Evolutionary conservation across 2,113 vertebrate species (phyloP).

Genomic region (Pteronura brasiliensis): DNA sequence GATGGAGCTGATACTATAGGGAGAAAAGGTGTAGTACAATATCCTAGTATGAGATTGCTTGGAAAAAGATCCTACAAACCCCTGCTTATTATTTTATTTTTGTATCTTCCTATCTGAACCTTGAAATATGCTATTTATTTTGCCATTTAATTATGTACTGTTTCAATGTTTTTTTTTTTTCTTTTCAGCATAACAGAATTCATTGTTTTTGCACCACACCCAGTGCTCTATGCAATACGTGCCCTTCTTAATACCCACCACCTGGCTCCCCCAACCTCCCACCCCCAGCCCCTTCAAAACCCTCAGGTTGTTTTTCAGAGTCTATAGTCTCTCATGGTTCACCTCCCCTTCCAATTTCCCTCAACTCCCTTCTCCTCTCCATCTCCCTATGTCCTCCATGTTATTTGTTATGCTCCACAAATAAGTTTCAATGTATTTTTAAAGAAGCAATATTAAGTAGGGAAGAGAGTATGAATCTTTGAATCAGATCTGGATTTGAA

Average conservation of each 20-base stretch:
- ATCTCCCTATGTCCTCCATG: too few relatives aligned
- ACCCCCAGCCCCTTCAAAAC: too few relatives aligned
- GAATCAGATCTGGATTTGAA: neutral
- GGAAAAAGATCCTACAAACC: neutral
- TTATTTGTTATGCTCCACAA: too few relatives aligned
- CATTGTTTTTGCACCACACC: too few relatives aligned
- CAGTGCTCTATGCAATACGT: too few relatives aligned
- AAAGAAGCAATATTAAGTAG: neutral
- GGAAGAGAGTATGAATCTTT: neutral
- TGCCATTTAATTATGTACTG: neutral
- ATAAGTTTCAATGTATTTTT: neutral
- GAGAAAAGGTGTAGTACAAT: neutral
- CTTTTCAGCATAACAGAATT: too few relatives aligned
- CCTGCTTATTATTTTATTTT: neutral
- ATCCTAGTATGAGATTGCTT: neutral
- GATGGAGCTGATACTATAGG: rapidly evolving
- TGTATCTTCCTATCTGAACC: neutral
- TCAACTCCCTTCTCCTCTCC: too few relatives aligned
- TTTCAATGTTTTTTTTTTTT: neutral
- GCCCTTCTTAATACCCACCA: too few relatives aligned
- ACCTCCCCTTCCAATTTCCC: too few relatives aligned
- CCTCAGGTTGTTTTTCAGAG: too few relatives aligned
- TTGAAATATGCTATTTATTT: neutral
- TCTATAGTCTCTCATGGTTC: too few relatives aligned
- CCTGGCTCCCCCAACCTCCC: too few relatives aligned